Evolutionary conservation across 2,888 invertebrate genomes (phyloP).

Genomic region (Ametastegia equiseti): DNA sequence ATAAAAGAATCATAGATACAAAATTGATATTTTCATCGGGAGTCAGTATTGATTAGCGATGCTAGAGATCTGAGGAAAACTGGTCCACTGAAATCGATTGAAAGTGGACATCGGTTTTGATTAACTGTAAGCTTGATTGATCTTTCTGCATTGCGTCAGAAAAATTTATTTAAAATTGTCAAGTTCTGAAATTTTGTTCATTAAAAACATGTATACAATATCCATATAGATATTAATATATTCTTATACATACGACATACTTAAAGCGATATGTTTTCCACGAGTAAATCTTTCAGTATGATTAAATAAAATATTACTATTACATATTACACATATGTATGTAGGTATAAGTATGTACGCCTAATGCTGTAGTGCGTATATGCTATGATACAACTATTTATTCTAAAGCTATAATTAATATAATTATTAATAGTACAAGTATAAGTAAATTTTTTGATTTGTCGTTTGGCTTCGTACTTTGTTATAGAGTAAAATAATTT

Average conservation of each 20-base stretch:
- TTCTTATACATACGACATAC: not conserved
- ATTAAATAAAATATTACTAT: conserved; percentile 9
- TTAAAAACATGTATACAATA: not conserved
- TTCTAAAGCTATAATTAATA: conserved; percentile 10
- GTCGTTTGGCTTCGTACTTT: conserved; percentile 33
- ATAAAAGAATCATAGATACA: too few relatives aligned
- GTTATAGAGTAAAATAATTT: not conserved
- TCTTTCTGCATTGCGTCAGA: not conserved
- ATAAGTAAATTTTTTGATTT: conserved; percentile 33
- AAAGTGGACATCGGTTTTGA: not conserved
- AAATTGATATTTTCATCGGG: too few relatives aligned
- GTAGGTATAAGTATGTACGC: not conserved
- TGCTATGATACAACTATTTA: not conserved
- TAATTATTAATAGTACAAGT: conserved; percentile 3
- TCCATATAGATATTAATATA: conserved; percentile 8
- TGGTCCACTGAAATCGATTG: not conserved
- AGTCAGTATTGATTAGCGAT: too few relatives aligned
- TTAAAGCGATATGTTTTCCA: not conserved
- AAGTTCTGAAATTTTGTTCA: not conserved
- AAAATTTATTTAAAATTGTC: conserved; percentile 13
- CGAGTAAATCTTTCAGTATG: not conserved
- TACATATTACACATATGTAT: not conserved
- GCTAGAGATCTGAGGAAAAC: not conserved
- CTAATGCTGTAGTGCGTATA: not conserved
- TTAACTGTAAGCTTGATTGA: not conserved